Evolutionary conservation across 2,113 vertebrate genomes (phyloP).

Genomic region (Sphyrna mokarran): DNA sequence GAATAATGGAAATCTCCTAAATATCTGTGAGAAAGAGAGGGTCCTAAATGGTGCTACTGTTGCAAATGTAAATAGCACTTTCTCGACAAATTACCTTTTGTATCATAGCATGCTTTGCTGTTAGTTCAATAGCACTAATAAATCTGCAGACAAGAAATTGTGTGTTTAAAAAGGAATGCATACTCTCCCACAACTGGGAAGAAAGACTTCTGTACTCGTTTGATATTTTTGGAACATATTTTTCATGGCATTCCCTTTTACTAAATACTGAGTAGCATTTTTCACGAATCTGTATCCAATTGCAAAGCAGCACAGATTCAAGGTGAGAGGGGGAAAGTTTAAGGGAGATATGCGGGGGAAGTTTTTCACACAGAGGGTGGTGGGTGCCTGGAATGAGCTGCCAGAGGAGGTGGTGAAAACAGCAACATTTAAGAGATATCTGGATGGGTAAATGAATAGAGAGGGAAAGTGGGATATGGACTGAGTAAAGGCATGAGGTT

Average conservation of each 20-base stretch:
- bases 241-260: neutral
- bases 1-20: slow-evolving; percentile 9
- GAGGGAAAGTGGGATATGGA: no score
- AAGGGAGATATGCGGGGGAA: no score
- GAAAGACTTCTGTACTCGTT: neutral
- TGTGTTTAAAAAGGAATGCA: neutral
- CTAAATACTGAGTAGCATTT: neutral
- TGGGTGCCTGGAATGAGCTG: no score
- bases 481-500: no score
- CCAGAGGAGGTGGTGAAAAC: no score
- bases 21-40: neutral
- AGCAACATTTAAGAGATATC: no score
- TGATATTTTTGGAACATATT: neutral
- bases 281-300: slow-evolving; percentile 1
- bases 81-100: neutral
- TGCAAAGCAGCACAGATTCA: no score
- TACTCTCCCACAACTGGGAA: neutral
- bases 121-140: neutral
- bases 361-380: no score
- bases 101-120: neutral
- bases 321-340: no score
- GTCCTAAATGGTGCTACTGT: neutral
- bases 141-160: neutral
- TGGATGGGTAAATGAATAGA: no score
- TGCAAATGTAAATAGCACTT: slow-evolving; percentile 29